A percentile compares a stretch with the other conserved stretches of the same genome.
phyloP scores from a whole-genome alignment of 2,888 invertebrate species.

The Brenthis daphne region DNA sequence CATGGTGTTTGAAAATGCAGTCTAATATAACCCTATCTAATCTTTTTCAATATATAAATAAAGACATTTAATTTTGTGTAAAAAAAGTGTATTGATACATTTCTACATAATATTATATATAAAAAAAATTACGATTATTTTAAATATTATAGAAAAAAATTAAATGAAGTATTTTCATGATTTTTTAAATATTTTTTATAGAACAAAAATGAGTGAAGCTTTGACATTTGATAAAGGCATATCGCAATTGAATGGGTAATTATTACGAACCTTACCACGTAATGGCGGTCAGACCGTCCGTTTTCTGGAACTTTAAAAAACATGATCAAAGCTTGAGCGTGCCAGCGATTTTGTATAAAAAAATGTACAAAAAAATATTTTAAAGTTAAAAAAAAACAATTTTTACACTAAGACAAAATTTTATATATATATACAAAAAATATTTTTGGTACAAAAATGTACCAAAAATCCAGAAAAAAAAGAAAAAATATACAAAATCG shows the following conservation, averaged over 20 bases:
- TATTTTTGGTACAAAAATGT: constrained; percentile 1
- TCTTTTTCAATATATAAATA: too few species aligned
- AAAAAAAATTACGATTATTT: too few species aligned
- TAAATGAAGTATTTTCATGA: background rate
- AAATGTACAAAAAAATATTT: constrained; percentile 14
- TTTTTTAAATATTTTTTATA: background rate
- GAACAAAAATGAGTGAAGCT: background rate
- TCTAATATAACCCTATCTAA: too few species aligned
- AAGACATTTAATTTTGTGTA: too few species aligned
- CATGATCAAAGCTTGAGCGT: constrained; percentile 45
- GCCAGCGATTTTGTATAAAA: constrained; percentile 44
- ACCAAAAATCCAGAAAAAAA: background rate
- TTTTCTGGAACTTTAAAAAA: constrained; percentile 51
- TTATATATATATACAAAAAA: background rate
- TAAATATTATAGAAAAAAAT: background rate
- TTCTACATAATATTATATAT: too few species aligned
- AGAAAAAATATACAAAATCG: constrained; percentile 27
- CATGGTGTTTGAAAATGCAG: too few species aligned
- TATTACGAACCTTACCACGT: constrained; percentile 48
- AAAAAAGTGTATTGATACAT: too few species aligned
- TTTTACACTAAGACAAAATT: background rate
- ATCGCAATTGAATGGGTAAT: constrained; percentile 36
- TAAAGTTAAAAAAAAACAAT: too few species aligned
- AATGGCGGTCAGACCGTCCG: constrained; percentile 41
- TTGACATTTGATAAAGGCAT: constrained; percentile 32